Base-by-base conservation (phyloP, 2,797 vertebrate genomes). In the Mastacembelus armatus region DNA sequence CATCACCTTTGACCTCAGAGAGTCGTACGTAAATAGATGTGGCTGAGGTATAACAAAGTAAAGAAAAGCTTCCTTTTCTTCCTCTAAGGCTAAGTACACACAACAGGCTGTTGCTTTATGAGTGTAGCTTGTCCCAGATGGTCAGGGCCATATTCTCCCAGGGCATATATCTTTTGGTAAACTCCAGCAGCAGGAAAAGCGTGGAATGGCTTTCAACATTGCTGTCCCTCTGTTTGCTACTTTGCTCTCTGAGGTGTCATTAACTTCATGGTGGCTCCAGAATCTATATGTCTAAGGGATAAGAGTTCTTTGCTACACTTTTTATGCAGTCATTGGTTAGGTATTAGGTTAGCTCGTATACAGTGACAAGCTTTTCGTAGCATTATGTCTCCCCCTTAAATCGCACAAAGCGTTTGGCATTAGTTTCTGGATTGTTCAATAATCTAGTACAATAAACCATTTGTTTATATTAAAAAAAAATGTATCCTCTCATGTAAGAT, bases 101-200 rank as follows among this genome's bases (percentile, higher is more conserved):
- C 47, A 63, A 56, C 58, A 78, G 65, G 47, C 64, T 78, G 78
- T 51, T 45, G 47, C 61, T 85, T 85, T 84, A 85, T 74, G 64
- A 68, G 82, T 33, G 52, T 18, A 48, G 59, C n/a, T 71, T 60
- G 59, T 39, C 59, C 52, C 39, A 30, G 29, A 51, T 60, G 73
- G 66, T 48, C 2, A 22, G 74, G 56, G 74, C 78, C 45, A 71
- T 57, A 73, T 67, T 74, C 61, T 79, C 77, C 64, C 42, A 73
- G 79, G 77, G 74, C 49, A 50, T 67, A 33, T 72, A 64, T 74
- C 69, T 77, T 62, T 55, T 49, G 48, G 73, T 74, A 78, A 80
- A 30, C 62, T 57, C n/a, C 55, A 65, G 75, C n/a, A 81, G 39
- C 61, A 81, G 73, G 44, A 74, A 67, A 51, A 71, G 58, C 30